Evolutionary conservation across 2,888 invertebrate genomes (phyloP).

Genomic region (Antheraea assamensis): DNA sequence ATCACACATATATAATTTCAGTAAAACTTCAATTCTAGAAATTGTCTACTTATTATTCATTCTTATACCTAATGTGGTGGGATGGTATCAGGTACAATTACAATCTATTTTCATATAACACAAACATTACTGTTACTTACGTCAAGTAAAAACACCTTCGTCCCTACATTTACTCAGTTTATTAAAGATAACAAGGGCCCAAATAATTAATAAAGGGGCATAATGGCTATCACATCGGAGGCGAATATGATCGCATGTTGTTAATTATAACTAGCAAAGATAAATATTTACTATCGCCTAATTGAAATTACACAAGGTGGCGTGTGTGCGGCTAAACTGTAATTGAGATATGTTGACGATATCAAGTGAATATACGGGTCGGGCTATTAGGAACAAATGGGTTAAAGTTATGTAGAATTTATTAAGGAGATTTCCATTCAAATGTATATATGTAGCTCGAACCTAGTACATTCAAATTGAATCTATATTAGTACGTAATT

Average conservation of each 20-base stretch:
- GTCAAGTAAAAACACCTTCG: conserved; percentile 1
- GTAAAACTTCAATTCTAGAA: too few species aligned
- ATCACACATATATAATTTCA: too few species aligned
- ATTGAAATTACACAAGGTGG: conserved; percentile 53
- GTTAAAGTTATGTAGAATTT: not conserved
- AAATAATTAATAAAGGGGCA: conserved; percentile 33
- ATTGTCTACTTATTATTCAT: not conserved
- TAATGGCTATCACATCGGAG: conserved; percentile 33
- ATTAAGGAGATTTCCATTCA: too few species aligned
- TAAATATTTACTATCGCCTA: conserved; percentile 56
- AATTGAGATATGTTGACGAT: conserved; percentile 15
- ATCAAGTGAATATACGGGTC: conserved; percentile 2
- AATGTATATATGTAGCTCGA: too few species aligned
- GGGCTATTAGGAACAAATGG: not conserved
- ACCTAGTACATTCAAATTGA: too few species aligned
- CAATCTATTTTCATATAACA: not conserved
- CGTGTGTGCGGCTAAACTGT: conserved; percentile 17
- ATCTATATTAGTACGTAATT: too few species aligned
- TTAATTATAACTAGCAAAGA: conserved; percentile 49
- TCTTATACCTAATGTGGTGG: too few species aligned
- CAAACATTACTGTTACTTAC: conserved; percentile 13
- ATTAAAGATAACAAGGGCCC: conserved; percentile 19
- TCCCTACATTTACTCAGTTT: conserved; percentile 5
- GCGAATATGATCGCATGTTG: conserved; percentile 40
- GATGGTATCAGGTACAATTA: not conserved